A percentile compares a stretch with the other conserved stretches of the same genome.
These are phyloP conservation scores for Arctocebus calabarensis DNA, from an alignment of 2,797 vertebrate species.

Conservation along the genomic window DNA sequence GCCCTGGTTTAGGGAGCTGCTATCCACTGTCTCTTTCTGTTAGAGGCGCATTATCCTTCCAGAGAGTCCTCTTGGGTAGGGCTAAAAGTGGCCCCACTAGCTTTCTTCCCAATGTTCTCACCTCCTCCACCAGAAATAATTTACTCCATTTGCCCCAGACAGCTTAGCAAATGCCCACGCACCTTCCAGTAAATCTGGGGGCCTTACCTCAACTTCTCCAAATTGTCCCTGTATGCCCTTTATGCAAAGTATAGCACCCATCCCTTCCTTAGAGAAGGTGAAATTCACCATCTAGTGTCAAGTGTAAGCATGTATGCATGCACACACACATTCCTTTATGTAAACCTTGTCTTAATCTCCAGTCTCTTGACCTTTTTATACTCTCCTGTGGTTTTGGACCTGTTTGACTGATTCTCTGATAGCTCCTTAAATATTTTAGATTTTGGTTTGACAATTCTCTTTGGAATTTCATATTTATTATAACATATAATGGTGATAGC, in stretches of 20 bases:
- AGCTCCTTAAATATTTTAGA: background rate
- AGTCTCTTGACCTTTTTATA: background rate
- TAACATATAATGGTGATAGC: background rate
- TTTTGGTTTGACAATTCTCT: background rate
- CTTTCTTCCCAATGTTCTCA: background rate
- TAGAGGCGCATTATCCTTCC: background rate
- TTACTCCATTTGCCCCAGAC: background rate
- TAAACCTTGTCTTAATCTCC: background rate
- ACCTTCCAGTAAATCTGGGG: background rate
- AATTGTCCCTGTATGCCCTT: background rate
- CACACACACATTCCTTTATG: background rate
- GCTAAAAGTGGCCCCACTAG: background rate
- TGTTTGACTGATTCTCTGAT: background rate
- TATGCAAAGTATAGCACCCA: background rate
- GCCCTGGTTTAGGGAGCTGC: background rate
- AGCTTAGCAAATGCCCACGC: background rate
- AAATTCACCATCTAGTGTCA: background rate
- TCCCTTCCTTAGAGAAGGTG: background rate
- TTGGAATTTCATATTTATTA: constrained; percentile 15
- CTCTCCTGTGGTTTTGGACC: background rate
- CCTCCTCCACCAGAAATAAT: background rate
- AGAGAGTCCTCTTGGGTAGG: background rate
- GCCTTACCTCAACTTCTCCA: background rate
- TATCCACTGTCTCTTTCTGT: background rate
- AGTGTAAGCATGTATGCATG: too few relatives aligned